phyloP scores from a whole-genome alignment of 2,888 invertebrate species.

The Quadriops clusia region DNA sequence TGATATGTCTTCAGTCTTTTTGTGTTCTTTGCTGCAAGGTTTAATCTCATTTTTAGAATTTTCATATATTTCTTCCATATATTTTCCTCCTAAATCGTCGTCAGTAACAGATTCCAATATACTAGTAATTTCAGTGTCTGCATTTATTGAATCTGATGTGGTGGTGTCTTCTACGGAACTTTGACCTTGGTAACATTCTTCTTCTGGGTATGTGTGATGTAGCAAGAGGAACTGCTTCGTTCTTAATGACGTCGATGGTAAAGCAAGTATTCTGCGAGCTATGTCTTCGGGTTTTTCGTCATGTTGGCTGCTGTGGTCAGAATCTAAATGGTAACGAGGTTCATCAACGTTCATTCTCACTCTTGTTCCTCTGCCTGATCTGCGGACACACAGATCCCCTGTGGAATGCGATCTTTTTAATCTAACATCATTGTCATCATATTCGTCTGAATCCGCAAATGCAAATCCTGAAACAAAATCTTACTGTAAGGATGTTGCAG shows the following conservation, averaged over 20 bases:
- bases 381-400: slow-evolving; percentile 37
- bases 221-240: slow-evolving; percentile 31
- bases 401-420: slow-evolving; percentile 40
- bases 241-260: slow-evolving; percentile 31
- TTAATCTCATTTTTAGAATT: slow-evolving; percentile 15
- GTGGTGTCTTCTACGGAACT: slow-evolving; percentile 40
- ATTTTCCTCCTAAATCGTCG: slow-evolving; percentile 25
- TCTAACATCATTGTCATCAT: slow-evolving; percentile 31
- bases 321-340: slow-evolving; percentile 39
- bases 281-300: slow-evolving; percentile 42
- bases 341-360: slow-evolving; percentile 32
- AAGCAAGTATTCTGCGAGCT: slow-evolving; percentile 32
- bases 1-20: slow-evolving; percentile 34
- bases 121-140: slow-evolving; percentile 40
- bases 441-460: slow-evolving; percentile 31
- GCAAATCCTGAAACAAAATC: no score
- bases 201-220: slow-evolving; percentile 31
- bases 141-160: slow-evolving; percentile 39
- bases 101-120: slow-evolving; percentile 33
- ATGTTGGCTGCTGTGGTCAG: slow-evolving; percentile 41
- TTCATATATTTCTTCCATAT: slow-evolving; percentile 21
- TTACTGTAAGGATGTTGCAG: slow-evolving; percentile 14
- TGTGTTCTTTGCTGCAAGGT: slow-evolving; percentile 15
- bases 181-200: slow-evolving; percentile 34
- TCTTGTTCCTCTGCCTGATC: slow-evolving; percentile 29